Conservation (phyloP, 2,797 vertebrate species). For the Macrochelys suwanniensis region DNA sequence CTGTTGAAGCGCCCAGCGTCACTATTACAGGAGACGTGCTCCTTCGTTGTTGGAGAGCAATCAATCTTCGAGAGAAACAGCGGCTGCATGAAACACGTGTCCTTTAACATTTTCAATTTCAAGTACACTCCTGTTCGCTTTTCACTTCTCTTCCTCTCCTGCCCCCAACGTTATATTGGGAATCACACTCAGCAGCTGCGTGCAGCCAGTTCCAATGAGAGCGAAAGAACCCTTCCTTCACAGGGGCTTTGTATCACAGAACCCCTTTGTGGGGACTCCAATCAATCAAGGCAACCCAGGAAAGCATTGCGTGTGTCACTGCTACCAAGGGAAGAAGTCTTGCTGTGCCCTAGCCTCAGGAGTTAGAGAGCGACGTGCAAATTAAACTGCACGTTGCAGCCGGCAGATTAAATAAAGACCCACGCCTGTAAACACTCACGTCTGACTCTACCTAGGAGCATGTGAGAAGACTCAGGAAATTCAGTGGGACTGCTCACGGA, state of each 20-base stretch:
- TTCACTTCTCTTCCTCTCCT: not conserved
- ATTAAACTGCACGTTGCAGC: constrained; percentile 3
- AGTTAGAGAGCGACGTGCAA: not conserved
- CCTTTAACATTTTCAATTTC: not conserved
- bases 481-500: not conserved
- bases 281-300: not conserved
- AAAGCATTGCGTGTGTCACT: not conserved
- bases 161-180: not conserved
- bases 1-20: not conserved
- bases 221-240: not conserved
- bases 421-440: not conserved
- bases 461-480: not conserved
- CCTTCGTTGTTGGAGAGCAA: constrained; percentile 1
- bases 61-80: not conserved
- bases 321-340: not conserved
- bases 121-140: not conserved
- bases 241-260: not conserved
- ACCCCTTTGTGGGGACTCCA: not conserved
- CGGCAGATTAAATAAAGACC: not conserved
- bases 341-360: not conserved
- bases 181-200: not conserved
- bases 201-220: constrained; percentile 17
- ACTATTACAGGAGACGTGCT: not conserved
- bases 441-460: not conserved
- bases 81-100: not conserved